Evolutionary conservation across 2,113 vertebrate species (phyloP).

Genomic region (Mirounga angustirostris): DNA sequence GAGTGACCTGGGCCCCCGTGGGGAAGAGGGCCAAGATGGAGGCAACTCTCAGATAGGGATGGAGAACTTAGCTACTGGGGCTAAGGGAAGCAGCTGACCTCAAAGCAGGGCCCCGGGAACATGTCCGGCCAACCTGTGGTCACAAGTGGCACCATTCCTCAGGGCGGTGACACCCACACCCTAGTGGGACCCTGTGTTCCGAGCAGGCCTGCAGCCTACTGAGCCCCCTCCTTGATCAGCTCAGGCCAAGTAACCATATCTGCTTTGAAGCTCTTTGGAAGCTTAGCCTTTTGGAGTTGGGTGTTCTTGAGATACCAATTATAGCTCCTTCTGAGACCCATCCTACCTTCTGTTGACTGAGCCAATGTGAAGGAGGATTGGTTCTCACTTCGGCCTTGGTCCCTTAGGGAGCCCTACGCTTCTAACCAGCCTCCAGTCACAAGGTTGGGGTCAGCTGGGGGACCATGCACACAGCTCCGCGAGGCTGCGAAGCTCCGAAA

Average conservation of each 20-base stretch:
- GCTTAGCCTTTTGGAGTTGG: not conserved
- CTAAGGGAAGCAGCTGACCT: not conserved
- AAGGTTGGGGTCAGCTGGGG: not conserved
- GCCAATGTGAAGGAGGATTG: not conserved
- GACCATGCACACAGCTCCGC: rapidly evolving
- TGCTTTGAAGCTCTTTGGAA: not conserved
- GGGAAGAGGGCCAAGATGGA: not conserved
- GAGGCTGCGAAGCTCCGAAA: not conserved
- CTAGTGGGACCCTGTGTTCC: not conserved
- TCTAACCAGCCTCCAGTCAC: not conserved
- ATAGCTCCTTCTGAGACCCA: not conserved
- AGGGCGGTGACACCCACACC: not conserved
- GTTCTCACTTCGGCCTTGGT: not conserved
- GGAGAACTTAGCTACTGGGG: not conserved
- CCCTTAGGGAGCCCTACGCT: not conserved
- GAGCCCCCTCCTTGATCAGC: not conserved
- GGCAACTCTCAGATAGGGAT: not conserved
- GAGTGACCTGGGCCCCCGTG: not conserved
- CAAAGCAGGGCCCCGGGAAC: not conserved
- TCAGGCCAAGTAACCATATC: not conserved
- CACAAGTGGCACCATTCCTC: not conserved
- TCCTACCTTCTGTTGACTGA: not conserved
- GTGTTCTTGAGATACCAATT: not conserved
- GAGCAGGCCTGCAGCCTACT: not conserved
- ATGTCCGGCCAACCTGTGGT: not conserved